Percentiles rank a stretch among this genome's conserved stretches.
phyloP scores from a whole-genome alignment of 2,797 vertebrate genomes.

The Danio choprae region DNA sequence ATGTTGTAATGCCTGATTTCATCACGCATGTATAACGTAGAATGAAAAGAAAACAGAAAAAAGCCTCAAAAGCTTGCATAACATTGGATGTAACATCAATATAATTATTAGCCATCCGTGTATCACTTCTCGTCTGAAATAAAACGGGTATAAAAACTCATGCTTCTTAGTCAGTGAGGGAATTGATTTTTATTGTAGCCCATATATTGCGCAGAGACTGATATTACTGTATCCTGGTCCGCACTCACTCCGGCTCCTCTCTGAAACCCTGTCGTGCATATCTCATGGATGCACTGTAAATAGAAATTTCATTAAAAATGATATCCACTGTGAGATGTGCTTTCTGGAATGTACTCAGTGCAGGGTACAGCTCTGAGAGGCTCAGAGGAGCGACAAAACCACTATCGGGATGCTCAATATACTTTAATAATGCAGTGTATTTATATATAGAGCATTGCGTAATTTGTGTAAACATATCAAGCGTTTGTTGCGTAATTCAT shows the following conservation, averaged over 20 bases:
- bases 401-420: not conserved
- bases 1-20: not conserved
- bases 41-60: not conserved
- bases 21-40: not conserved
- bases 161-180: conserved; percentile 17
- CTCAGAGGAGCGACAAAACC: conserved; percentile 1
- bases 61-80: not conserved
- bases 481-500: not conserved
- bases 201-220: not conserved
- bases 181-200: not conserved
- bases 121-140: not conserved
- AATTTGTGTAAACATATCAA: not conserved
- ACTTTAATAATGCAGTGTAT: conserved; percentile 14
- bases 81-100: not conserved
- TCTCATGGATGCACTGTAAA: conserved; percentile 57
- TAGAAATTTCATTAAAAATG: conserved; percentile 61
- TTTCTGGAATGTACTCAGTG: conserved; percentile 18
- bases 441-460: not conserved
- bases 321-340: conserved; percentile 53
- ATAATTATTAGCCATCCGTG: not conserved
- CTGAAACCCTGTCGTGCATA: conserved; percentile 48
- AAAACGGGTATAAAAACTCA: not conserved
- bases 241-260: conserved; percentile 29
- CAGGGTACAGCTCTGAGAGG: not conserved
- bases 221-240: conserved; percentile 37